Evolutionary conservation across 2,797 vertebrate species (phyloP), one percentile per base, ranked within the genome.

Genomic region (Schizopygopsis malacanthus): DNA sequence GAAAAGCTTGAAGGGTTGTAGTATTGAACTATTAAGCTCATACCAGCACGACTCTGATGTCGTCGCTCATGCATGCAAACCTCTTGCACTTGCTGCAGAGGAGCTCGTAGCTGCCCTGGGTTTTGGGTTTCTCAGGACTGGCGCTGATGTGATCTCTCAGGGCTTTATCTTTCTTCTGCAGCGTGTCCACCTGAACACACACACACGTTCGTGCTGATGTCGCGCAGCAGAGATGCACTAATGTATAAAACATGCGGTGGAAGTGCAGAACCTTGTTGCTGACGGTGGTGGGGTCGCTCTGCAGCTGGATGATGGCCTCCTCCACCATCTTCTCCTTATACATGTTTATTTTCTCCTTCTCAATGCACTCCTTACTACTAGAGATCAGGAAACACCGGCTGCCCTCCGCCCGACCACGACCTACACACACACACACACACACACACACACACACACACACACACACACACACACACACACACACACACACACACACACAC

Each of bases 351-450:
- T 84, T 88, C 89, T 96, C 95, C 75, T 95, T 96, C 37, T 94
- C 92, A 39, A 93, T 92, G 52, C 94, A 89, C 37, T 94, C 95
- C 54, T 33, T 87, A 85, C 90, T 94, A 88, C 91, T 95, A 37
- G 95, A 96, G 83, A 96, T 86, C 85, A 96, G 92, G 79, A 94
- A 93, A 86, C 95, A 96, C 67, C 92, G 95, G 92, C 95, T 96
- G 22, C 88, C 94, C 90, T 11, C 90, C 43, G 94, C 95, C 88
- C 96, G 93, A 89, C 96, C 96, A 78, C 93, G 93, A 82, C 96
- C 96, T 96, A 59, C 52, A 78, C 43, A 76, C 54, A 43, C 41
- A 43, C 41, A 78, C 41, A 76, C 54, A 41, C 41, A 41, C 41
- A 84, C 52, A 80, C 50, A 61, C 47, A 84, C 28, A 67, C 22